Evolutionary conservation across 2,888 invertebrate species (phyloP).

Genomic region (Acleris laterana): DNA sequence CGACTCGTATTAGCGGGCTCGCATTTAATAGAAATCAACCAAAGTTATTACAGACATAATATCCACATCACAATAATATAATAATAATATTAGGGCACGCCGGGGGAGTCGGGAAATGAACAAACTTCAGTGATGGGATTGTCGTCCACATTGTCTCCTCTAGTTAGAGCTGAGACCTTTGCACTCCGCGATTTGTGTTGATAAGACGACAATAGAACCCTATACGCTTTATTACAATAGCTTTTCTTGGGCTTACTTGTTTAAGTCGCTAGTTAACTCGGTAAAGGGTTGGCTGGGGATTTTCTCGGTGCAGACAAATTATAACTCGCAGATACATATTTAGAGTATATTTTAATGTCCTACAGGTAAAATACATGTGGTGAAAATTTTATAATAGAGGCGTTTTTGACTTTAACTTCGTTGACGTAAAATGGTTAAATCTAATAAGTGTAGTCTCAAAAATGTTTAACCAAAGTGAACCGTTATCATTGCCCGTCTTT

Average conservation of each 20-base stretch:
- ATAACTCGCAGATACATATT: too few species aligned
- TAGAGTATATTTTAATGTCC: too few species aligned
- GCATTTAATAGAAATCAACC: slow-evolving; percentile 31
- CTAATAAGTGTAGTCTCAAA: too few species aligned
- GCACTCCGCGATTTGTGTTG: slow-evolving; percentile 17
- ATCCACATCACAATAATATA: slow-evolving; percentile 36
- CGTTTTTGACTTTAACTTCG: too few species aligned
- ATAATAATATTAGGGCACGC: slow-evolving; percentile 32
- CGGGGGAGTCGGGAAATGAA: slow-evolving; percentile 32
- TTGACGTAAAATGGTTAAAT: too few species aligned
- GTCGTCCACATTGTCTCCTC: slow-evolving; percentile 35
- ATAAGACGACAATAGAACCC: slow-evolving; percentile 24
- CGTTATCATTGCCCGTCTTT: too few species aligned
- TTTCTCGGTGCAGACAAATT: neutral
- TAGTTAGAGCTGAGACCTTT: slow-evolving; percentile 22
- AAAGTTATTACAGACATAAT: slow-evolving; percentile 31
- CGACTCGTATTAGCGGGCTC: slow-evolving; percentile 9
- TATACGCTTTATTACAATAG: slow-evolving; percentile 34
- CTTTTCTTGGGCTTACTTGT: slow-evolving; percentile 21
- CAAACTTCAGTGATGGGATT: slow-evolving; percentile 36
- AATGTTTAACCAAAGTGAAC: too few species aligned
- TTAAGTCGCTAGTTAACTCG: neutral
- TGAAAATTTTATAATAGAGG: too few species aligned
- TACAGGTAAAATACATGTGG: too few species aligned
- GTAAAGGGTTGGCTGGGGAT: neutral